phyloP scores from a whole-genome alignment of 2,888 invertebrate species.

The Trypoxylon attenuatum region DNA sequence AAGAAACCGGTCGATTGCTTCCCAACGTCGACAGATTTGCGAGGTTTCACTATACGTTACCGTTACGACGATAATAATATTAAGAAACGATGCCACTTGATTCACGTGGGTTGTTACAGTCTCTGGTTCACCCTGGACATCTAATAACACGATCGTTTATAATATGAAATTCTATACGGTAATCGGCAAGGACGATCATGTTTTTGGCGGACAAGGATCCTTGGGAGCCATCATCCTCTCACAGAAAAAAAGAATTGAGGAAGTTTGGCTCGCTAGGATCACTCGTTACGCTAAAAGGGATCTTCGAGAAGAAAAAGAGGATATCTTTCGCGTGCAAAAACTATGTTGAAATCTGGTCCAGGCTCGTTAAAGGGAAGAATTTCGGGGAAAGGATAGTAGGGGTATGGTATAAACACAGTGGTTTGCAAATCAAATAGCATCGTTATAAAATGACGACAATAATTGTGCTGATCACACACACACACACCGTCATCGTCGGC shows the following conservation, averaged over 20 bases:
- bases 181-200: background rate
- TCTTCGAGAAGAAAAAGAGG: background rate
- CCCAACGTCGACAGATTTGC: constrained; percentile 64
- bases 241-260: background rate
- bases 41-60: constrained; percentile 56
- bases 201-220: background rate
- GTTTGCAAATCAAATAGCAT: constrained; percentile 60
- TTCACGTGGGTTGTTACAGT: constrained; percentile 30
- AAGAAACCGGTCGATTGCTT: constrained; percentile 63
- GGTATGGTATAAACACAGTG: too few relatives aligned
- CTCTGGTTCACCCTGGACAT: constrained; percentile 5
- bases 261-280: background rate
- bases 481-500: constrained; percentile 6
- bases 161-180: background rate
- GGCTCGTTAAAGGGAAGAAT: too few relatives aligned
- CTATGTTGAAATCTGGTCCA: too few relatives aligned
- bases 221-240: background rate
- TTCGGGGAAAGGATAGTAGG: too few relatives aligned
- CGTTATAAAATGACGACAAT: constrained; percentile 39
- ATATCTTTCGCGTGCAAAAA: too few relatives aligned
- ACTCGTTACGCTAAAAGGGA: background rate
- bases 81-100: constrained; percentile 56
- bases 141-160: too few relatives aligned
- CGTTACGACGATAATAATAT: constrained; percentile 61
- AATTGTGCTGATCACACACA: constrained; percentile 1